Conservation (phyloP, 1,140 invertebrate genomes). For the Brachystomella parvula region DNA sequence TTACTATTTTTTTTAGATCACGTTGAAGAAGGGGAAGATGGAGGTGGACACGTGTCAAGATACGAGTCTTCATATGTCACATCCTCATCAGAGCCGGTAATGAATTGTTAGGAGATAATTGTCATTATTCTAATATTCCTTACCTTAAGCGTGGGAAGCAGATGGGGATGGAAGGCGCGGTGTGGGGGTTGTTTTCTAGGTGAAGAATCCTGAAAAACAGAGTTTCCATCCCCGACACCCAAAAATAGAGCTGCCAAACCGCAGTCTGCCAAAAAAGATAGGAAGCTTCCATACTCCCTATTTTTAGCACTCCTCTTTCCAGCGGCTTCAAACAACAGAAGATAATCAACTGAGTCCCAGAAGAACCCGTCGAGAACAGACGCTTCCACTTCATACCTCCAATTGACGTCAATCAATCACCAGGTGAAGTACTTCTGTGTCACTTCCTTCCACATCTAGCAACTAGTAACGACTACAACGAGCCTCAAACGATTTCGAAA, state of each 20-base stretch:
- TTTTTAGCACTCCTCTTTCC: slow-evolving; percentile 1
- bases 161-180: neutral
- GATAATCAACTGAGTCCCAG: neutral
- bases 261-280: slow-evolving; percentile 3
- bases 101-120: too few relatives aligned
- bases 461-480: too few relatives aligned
- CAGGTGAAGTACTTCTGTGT: neutral
- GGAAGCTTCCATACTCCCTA: neutral
- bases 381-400: neutral
- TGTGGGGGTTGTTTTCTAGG: neutral
- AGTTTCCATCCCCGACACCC: neutral
- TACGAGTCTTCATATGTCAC: too few relatives aligned
- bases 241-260: neutral
- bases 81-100: too few relatives aligned
- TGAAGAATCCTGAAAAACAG: neutral
- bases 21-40: too few relatives aligned
- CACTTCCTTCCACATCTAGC: too few relatives aligned
- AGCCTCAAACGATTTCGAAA: slow-evolving; percentile 45
- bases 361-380: neutral
- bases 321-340: too few relatives aligned
- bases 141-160: too few relatives aligned
- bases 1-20: too few relatives aligned
- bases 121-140: too few relatives aligned
- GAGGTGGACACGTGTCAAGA: too few relatives aligned
- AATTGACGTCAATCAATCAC: slow-evolving; percentile 11